Evolutionary conservation across 2,797 vertebrate species (phyloP).

Genomic region (Paratrypauchen microcephalus): DNA sequence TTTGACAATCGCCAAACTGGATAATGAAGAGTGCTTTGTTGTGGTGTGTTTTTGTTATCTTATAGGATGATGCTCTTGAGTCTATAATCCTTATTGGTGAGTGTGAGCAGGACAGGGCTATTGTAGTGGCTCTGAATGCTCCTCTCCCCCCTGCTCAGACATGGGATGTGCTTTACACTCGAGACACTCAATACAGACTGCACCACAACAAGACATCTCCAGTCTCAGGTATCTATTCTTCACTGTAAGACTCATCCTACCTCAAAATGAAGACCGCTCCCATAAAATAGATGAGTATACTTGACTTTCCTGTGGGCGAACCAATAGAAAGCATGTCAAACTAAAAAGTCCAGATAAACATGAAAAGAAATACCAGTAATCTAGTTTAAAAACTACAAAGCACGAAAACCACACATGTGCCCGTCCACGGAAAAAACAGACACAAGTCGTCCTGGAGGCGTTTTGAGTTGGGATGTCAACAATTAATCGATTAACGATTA

Average conservation of each 20-base stretch:
- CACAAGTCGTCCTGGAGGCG: too few species aligned
- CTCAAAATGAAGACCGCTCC: not conserved
- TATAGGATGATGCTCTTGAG: not conserved
- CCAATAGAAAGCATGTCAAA: too few species aligned
- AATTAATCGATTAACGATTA: too few species aligned
- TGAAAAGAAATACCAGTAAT: too few species aligned
- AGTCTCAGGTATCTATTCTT: not conserved
- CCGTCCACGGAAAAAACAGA: too few species aligned
- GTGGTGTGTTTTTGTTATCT: not conserved
- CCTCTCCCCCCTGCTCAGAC: constrained; percentile 1
- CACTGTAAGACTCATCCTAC: not conserved
- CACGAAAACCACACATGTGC: too few species aligned
- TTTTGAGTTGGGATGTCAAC: too few species aligned
- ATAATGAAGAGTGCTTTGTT: not conserved
- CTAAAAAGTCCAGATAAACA: too few species aligned
- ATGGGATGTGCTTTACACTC: not conserved
- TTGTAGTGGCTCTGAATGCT: not conserved
- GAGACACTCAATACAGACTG: not conserved
- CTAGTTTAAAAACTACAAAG: too few species aligned
- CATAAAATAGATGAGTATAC: not conserved
- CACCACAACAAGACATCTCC: not conserved
- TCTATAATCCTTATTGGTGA: not conserved
- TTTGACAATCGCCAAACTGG: not conserved
- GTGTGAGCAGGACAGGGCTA: not conserved
- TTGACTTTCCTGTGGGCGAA: not conserved